These are phyloP conservation scores for Actinemys pallida DNA, from an alignment of 2,113 vertebrate species.

Conservation along the genomic window DNA sequence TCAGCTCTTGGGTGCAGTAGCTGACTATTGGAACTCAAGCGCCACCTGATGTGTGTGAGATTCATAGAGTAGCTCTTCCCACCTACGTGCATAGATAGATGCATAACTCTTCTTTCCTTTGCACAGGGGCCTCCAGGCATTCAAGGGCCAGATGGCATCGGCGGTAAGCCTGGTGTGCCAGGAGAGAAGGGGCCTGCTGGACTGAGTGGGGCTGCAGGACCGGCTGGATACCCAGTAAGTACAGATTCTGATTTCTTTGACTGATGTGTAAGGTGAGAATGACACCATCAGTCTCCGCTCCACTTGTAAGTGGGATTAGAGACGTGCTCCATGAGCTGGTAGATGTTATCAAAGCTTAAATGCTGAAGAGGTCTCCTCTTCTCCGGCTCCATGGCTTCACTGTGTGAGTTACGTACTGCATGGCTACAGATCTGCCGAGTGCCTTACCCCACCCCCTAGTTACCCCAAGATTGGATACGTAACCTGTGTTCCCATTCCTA, in stretches of 20 bases:
- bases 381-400: neutral
- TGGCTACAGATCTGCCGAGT: neutral
- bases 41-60: neutral
- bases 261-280: rapidly evolving
- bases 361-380: no score
- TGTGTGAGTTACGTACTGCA: neutral
- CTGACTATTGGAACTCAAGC: neutral
- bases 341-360: neutral
- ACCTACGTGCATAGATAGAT: rapidly evolving
- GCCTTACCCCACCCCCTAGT: neutral
- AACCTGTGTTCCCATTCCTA: neutral
- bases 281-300: neutral
- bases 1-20: neutral
- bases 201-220: conserved; percentile 76
- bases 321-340: neutral
- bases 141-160: conserved; percentile 73
- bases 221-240: conserved; percentile 85
- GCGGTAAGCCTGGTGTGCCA: conserved; percentile 81
- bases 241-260: rapidly evolving
- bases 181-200: conserved; percentile 82
- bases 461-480: neutral
- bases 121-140: conserved; percentile 83
- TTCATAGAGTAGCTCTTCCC: neutral
- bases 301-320: no score
- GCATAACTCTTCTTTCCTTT: neutral